Base-by-base conservation (phyloP, 2,888 invertebrate species). In the Eupithecia abbreviata region DNA sequence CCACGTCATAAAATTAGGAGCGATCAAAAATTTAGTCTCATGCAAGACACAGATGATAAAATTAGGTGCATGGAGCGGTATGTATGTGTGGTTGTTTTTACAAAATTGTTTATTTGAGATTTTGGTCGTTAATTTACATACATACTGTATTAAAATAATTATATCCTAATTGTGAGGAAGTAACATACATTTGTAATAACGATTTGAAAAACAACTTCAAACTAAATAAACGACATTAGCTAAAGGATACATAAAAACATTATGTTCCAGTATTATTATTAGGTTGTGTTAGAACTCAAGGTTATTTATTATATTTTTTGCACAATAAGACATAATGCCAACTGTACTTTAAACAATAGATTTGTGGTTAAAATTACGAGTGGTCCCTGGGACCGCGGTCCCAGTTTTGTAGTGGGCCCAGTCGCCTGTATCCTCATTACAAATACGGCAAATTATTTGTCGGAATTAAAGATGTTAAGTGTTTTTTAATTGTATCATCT, bases 101-200 rank as follows among this genome's bases (percentile, higher is more conserved):
- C 62, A 30, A 62, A 58, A 30, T 4, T 10, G 10, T 58, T 58
- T 58, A 7, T 18, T 58, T 18, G n/a, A 55, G 55, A 58, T 30
- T 2, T 30, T 30, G 10, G 10, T 18, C 10, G 58, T 18, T 58
- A 58, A 58, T 58, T 58, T 58, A 58, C 58, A 58, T 15, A 58
- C 30, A 18, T n/a, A n/a, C n/a, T n/a, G 1, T 4, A 10, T 30
- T 30, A 62, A 30, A 18, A 62, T 62, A 4, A 18, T 12, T 4
- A 62, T 62, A 30, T 62, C 62, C 30, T 62, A 10, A 30, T 62
- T 12, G 62, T 62, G 62, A 62, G 62, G 62, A 62, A 62, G 30
- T 62, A 30, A 12, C 30, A 30, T 30, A 30, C 30, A 30, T 30
- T 30, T 62, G 4, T 62, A 62, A 62, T 4, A 62, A 30, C 12